Conservation (phyloP, 2,888 invertebrate genomes). For the Ennomos erosarius region DNA sequence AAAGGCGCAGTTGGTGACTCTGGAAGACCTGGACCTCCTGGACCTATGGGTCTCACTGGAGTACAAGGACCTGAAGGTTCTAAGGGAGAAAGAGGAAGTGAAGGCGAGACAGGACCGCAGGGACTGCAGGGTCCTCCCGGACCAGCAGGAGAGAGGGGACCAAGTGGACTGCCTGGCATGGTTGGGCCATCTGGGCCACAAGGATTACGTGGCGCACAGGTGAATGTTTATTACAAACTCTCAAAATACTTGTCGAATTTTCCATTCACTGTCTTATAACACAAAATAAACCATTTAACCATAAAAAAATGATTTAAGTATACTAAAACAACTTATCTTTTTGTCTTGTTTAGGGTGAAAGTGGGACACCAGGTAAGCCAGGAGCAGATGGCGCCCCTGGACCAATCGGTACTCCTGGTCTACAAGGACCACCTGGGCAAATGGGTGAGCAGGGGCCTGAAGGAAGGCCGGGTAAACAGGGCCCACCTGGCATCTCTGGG, state of each 20-base stretch:
- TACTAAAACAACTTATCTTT: too few relatives aligned
- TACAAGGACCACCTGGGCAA: slow-evolving; percentile 88
- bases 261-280: too few relatives aligned
- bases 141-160: slow-evolving; percentile 88
- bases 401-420: slow-evolving; percentile 87
- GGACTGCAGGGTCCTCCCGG: slow-evolving; percentile 90
- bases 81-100: slow-evolving; percentile 90
- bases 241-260: too few relatives aligned
- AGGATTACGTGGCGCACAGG: slow-evolving; percentile 87
- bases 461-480: slow-evolving; percentile 88
- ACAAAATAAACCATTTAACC: too few relatives aligned
- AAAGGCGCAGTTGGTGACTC: slow-evolving; percentile 90
- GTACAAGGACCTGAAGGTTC: slow-evolving; percentile 89
- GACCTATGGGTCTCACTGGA: slow-evolving; percentile 89
- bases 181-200: slow-evolving; percentile 87
- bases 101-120: slow-evolving; percentile 88
- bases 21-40: slow-evolving; percentile 88
- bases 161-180: slow-evolving; percentile 86
- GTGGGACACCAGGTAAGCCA: slow-evolving; percentile 89
- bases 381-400: slow-evolving; percentile 91
- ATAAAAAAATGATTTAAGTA: too few relatives aligned
- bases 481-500: slow-evolving; percentile 89
- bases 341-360: slow-evolving; percentile 84
- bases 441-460: slow-evolving; percentile 86
- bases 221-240: slow-evolving; percentile 53